Evolutionary conservation across 1,140 invertebrate species (phyloP).

Genomic region (Lysiphlebus fabarum): DNA sequence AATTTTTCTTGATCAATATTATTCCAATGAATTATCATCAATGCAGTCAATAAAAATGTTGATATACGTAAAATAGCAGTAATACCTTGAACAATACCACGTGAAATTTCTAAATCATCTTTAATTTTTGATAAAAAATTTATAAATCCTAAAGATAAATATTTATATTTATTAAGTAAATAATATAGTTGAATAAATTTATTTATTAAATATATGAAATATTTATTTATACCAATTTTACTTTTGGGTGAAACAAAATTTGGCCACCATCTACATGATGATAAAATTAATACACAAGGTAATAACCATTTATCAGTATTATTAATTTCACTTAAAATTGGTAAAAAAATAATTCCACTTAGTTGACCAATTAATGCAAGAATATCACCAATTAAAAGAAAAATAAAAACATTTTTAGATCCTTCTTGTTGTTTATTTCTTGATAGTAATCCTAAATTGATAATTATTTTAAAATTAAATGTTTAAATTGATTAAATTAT

Average conservation of each 20-base stretch:
- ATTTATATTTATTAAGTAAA: not conserved
- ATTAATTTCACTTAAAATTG: conserved; percentile 24
- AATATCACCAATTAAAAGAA: conserved; percentile 47
- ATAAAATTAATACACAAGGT: conserved; percentile 64
- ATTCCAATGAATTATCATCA: conserved; percentile 58
- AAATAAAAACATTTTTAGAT: conserved; percentile 10
- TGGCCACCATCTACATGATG: conserved; percentile 83
- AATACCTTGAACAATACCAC: conserved; percentile 70
- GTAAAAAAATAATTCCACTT: conserved; percentile 30
- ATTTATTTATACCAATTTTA: conserved; percentile 47
- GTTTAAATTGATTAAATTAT: too few species aligned
- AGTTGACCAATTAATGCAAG: conserved; percentile 52
- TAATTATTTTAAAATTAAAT: too few species aligned
- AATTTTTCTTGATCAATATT: conserved; percentile 57
- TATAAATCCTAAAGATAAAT: conserved; percentile 49
- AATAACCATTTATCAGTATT: conserved; percentile 59
- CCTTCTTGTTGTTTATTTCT: conserved; percentile 42
- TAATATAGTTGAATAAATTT: conserved; percentile 1
- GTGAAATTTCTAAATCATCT: conserved; percentile 59
- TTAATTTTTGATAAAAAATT: conserved; percentile 56
- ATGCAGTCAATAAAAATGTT: conserved; percentile 60
- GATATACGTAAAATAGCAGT: conserved; percentile 67
- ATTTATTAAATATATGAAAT: not conserved
- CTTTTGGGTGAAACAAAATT: conserved; percentile 69
- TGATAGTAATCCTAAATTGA: conserved; percentile 55